Percentiles rank a stretch among this genome's conserved stretches.
These are phyloP conservation scores for Amia ocellicauda DNA, from an alignment of 2,113 vertebrate genomes.

Conservation along the genomic window DNA sequence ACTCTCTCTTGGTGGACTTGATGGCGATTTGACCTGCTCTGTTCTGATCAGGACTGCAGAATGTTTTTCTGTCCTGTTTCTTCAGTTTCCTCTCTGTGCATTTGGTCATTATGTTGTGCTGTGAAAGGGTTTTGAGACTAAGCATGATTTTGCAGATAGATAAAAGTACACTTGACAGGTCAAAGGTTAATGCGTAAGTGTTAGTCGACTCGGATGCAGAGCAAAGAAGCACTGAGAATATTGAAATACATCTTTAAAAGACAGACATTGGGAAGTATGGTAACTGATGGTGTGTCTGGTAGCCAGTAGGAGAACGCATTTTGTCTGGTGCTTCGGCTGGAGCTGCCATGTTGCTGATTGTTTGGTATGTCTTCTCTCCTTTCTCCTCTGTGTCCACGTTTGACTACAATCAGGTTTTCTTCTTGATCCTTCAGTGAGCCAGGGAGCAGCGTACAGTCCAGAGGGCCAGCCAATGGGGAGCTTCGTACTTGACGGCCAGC, in stretches of 20 bases:
- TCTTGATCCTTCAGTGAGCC: constrained; percentile 99
- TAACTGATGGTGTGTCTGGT: constrained; percentile 49
- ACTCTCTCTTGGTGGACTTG: too few species aligned
- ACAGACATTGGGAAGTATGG: background rate
- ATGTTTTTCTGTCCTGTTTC: too few species aligned
- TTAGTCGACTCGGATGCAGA: too few species aligned
- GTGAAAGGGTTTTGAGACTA: too few species aligned
- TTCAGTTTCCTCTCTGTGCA: too few species aligned
- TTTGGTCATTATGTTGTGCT: too few species aligned
- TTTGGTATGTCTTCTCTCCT: constrained; percentile 97
- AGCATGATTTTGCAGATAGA: too few species aligned
- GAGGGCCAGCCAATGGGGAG: constrained; percentile 99
- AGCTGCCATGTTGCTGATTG: constrained; percentile 97
- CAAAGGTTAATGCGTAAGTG: too few species aligned
- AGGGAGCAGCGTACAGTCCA: constrained; percentile 99
- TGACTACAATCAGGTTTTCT: constrained; percentile 99
- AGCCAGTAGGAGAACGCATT: constrained; percentile 41
- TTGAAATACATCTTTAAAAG: background rate
- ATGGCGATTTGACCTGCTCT: too few species aligned
- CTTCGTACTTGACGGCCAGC: constrained; percentile 98
- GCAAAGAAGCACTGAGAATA: background rate
- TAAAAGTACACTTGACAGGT: too few species aligned
- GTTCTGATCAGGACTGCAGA: too few species aligned
- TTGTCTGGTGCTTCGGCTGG: constrained; percentile 78
- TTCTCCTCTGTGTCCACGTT: constrained; percentile 96